Conservation (phyloP, 1,140 invertebrate species). For the Potamilus streckersoni region DNA sequence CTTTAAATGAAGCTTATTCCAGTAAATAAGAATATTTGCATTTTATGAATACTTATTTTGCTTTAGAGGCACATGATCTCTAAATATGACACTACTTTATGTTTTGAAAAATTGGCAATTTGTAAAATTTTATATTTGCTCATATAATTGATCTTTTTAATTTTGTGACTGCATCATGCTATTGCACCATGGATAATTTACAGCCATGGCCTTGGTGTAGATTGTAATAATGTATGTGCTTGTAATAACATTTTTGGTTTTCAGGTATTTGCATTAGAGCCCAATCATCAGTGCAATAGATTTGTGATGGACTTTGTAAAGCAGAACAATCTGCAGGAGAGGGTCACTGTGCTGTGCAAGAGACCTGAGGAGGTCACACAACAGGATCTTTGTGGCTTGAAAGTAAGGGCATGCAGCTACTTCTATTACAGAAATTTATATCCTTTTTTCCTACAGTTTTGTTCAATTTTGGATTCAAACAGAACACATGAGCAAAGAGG, state of each 20-base stretch:
- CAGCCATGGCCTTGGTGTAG: neutral
- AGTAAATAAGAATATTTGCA: no score
- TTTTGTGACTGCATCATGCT: neutral
- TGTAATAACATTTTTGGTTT: conserved; percentile 38
- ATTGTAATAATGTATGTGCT: no score
- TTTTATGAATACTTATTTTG: no score
- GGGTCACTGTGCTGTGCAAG: conserved; percentile 60
- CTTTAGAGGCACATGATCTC: no score
- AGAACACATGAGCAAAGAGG: no score
- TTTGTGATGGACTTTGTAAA: conserved; percentile 57
- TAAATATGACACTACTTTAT: neutral
- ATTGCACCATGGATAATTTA: neutral
- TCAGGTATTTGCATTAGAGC: conserved; percentile 75
- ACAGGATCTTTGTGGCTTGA: no score
- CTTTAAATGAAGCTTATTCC: no score
- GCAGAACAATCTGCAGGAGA: conserved; percentile 55
- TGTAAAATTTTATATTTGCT: neutral
- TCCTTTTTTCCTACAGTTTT: no score
- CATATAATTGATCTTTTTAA: neutral
- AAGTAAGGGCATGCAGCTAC: no score
- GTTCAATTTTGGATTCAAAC: no score
- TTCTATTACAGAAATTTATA: no score
- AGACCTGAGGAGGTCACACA: conserved; percentile 43
- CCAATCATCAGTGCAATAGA: conserved; percentile 51
- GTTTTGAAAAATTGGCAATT: neutral